Conservation (phyloP, 1,140 invertebrate genomes). For the Aphelenchoides avenae region DNA sequence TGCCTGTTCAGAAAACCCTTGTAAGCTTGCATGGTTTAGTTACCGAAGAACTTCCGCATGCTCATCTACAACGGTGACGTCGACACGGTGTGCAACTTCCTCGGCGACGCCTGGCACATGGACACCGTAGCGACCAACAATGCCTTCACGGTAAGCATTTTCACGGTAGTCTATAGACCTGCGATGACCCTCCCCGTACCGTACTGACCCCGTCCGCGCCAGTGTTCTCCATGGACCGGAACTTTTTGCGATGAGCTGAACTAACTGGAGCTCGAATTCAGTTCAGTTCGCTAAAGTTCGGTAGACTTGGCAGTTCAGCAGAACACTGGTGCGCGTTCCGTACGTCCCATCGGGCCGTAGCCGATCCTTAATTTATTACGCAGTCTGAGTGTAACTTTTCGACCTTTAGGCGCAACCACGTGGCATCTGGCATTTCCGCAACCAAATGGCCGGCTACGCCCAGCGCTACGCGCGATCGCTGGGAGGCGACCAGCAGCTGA, state of each 20-base stretch:
- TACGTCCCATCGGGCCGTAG: too few species aligned
- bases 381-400: not conserved
- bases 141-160: slow-evolving; percentile 1
- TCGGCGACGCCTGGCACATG: slow-evolving; percentile 11
- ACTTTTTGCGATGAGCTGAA: too few species aligned
- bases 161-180: not conserved
- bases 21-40: too few species aligned
- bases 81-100: slow-evolving; percentile 11
- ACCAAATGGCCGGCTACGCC: not conserved
- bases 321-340: too few species aligned
- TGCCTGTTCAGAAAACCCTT: too few species aligned
- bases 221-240: too few species aligned
- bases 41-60: slow-evolving; percentile 8
- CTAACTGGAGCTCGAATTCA: too few species aligned
- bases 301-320: too few species aligned
- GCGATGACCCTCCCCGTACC: too few species aligned
- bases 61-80: slow-evolving; percentile 12
- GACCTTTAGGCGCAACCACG: not conserved
- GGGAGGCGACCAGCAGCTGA: not conserved
- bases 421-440: slow-evolving; percentile 5
- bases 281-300: too few species aligned
- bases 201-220: too few species aligned
- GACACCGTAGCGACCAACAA: not conserved
- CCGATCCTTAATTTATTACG: not conserved
- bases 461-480: slow-evolving; percentile 8